Base-by-base conservation (phyloP, 2,113 vertebrate species). In the Stictonetta naevosa region DNA sequence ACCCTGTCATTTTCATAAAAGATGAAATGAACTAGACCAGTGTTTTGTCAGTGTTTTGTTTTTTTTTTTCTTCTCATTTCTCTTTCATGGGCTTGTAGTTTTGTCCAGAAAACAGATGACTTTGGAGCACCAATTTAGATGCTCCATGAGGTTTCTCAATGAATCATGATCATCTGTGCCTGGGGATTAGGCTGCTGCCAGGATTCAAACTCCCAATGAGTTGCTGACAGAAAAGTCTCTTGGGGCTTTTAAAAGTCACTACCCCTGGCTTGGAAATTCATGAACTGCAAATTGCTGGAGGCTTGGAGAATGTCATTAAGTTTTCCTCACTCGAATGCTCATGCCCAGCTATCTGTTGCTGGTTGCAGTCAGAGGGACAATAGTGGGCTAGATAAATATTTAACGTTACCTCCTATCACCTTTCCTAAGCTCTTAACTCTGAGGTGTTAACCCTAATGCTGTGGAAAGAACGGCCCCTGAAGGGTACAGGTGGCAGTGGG, bases 261-360 rank as follows among this genome's bases (percentile, higher is more conserved):
- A 58, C 53, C 52, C 73, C 31, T 31, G 83, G 40, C 72, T 63
- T 22, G 73, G 88, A 53, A 74, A 72, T 75, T 40, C 8, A 9
- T 34, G 44, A 77, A 22, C 80, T 75, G 69, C 2, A 6, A 48
- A 29, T 90, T 83, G 83, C 88, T 55, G 76, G 88, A 29, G 72
- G 86, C 83, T 94, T 2, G 3, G 59, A 78, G 56, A 63, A 42
- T 10, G 15, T n/a, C 20, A 6, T 34, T 48, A 12, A 2, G 22
- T 10, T 75, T 63, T 59, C 26, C 60, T 25, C 5, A 42, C 94
- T 83, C n/a, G 80, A 8, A n/a, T 58, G 3, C 73, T 90, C 59
- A 31, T 90, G 76, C 72, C 68, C 69, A 59, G 83, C 68, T 90
- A 81, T 86, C 91, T 95, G 94, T 80, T 93, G 88, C 82, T 83